A percentile compares a stretch with the other conserved stretches of the same genome.
phyloP scores from a whole-genome alignment of 1,140 invertebrate genomes.

The Anadara kagoshimensis region DNA sequence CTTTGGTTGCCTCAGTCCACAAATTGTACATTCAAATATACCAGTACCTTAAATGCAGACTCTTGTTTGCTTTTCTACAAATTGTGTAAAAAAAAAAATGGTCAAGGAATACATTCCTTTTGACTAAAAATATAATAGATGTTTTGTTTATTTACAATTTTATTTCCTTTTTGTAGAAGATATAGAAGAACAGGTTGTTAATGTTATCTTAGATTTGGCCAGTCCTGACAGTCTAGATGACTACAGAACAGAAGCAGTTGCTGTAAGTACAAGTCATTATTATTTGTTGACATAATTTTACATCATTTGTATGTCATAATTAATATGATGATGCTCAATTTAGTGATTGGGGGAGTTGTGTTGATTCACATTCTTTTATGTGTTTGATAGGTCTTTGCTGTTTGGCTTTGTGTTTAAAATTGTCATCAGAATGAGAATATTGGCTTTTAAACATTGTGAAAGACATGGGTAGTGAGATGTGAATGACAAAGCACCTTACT shows the following conservation, averaged over 20 bases:
- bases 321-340: no score
- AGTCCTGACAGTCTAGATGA: slow-evolving; percentile 75
- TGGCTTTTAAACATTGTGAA: slow-evolving; percentile 77
- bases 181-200: slow-evolving; percentile 79
- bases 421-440: background rate
- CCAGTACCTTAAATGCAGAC: no score
- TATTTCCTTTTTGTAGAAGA: slow-evolving; percentile 69
- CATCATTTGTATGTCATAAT: no score
- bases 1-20: no score
- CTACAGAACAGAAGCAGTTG: slow-evolving; percentile 76
- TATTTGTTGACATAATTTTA: background rate
- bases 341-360: no score
- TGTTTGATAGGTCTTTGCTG: background rate
- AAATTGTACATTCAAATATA: no score
- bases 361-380: no score
- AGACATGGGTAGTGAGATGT: slow-evolving; percentile 98
- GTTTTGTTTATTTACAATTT: no score
- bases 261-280: slow-evolving; percentile 72
- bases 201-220: slow-evolving; percentile 76
- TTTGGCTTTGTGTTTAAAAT: background rate
- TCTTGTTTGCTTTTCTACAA: no score
- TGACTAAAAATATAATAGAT: no score
- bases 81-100: no score
- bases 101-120: no score
- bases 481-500: slow-evolving; percentile 84